phyloP scores from a whole-genome alignment of 2,797 vertebrate genomes.

The Babyrousa celebensis region DNA sequence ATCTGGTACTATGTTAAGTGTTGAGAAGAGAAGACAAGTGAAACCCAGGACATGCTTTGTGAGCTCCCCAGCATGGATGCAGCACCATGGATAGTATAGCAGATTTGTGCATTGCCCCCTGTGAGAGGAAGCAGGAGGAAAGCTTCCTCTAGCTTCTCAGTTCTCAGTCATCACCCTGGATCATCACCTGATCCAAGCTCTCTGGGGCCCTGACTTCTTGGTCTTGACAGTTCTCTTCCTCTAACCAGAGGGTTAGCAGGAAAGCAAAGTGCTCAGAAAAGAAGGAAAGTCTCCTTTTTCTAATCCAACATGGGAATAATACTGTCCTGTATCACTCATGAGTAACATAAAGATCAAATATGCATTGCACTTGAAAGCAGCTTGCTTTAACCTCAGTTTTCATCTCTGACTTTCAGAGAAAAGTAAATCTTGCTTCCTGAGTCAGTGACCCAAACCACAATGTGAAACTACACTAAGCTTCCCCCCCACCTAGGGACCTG shows the following conservation, averaged over 20 bases:
- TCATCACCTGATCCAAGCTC: neutral
- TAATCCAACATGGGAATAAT: neutral
- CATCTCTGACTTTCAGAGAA: conserved; percentile 55
- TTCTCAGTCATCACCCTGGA: neutral
- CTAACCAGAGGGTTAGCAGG: neutral
- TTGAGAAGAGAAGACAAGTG: neutral
- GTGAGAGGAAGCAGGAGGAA: neutral
- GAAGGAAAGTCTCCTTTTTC: neutral
- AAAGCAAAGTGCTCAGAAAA: neutral
- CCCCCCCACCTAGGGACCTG: neutral
- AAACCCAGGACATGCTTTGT: accelerated
- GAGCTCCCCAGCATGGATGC: neutral
- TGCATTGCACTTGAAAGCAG: neutral
- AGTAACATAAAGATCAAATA: conserved; percentile 9
- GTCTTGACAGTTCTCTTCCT: neutral
- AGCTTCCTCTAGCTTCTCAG: neutral
- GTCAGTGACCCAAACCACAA: neutral
- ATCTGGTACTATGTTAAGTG: neutral
- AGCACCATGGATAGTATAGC: accelerated
- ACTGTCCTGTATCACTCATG: neutral
- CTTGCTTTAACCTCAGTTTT: conserved; percentile 53
- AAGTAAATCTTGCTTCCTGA: neutral
- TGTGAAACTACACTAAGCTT: neutral
- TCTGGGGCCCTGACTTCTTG: neutral
- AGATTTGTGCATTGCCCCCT: accelerated